These are phyloP conservation scores for Channallabes apus DNA, from an alignment of 2,797 vertebrate species.

Conservation along the genomic window DNA sequence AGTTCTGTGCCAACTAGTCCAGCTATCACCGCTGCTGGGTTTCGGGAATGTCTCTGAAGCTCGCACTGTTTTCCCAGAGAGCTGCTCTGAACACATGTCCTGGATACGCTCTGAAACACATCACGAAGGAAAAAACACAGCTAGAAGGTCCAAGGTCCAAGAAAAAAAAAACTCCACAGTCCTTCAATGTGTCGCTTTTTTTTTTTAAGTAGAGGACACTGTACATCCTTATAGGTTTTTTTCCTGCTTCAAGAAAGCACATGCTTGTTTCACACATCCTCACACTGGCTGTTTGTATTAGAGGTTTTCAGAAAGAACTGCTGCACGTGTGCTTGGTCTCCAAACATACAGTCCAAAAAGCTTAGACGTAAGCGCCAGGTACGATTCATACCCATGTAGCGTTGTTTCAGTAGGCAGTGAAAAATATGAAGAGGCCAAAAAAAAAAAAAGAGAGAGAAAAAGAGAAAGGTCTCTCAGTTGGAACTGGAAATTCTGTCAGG, in stretches of 20 bases:
- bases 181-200: slow-evolving; percentile 45
- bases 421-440: slow-evolving; percentile 38
- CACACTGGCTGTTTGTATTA: slow-evolving; percentile 38
- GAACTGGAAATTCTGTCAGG: slow-evolving; percentile 36
- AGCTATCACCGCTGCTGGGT: slow-evolving; percentile 62
- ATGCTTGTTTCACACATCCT: slow-evolving; percentile 31
- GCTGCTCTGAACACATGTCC: slow-evolving; percentile 27
- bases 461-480: slow-evolving; percentile 31
- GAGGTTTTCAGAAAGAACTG: slow-evolving; percentile 32
- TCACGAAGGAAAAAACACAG: slow-evolving; percentile 31
- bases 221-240: slow-evolving; percentile 23
- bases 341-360: slow-evolving; percentile 53
- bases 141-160: slow-evolving; percentile 28
- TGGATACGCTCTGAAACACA: slow-evolving; percentile 34
- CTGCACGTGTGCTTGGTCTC: slow-evolving; percentile 70
- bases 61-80: slow-evolving; percentile 55
- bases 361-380: slow-evolving; percentile 30
- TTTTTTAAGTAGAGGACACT: slow-evolving; percentile 4
- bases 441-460: neutral
- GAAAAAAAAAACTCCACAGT: slow-evolving; percentile 36
- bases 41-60: slow-evolving; percentile 60
- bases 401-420: slow-evolving; percentile 48
- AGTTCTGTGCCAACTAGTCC: slow-evolving; percentile 62
- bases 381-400: slow-evolving; percentile 44
- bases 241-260: slow-evolving; percentile 38